Percentiles rank a stretch among this genome's conserved stretches.
phyloP scores from a whole-genome alignment of 23 tunicate species.

The Halocynthia aurantium region DNA sequence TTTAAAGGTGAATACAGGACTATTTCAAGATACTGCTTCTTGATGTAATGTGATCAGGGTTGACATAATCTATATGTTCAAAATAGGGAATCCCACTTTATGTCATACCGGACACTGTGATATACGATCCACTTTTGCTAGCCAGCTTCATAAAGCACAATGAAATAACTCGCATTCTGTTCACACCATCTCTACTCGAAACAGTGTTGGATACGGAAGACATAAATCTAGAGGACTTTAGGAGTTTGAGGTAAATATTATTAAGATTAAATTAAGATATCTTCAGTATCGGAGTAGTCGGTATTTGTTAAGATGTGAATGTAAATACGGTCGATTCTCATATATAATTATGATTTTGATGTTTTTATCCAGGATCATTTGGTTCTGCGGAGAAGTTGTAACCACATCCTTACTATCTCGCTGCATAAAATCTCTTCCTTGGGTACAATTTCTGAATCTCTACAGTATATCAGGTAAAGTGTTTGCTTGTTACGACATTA shows the following conservation, averaged over 20 bases:
- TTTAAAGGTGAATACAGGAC: constrained; percentile 44
- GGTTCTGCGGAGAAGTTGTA: constrained; percentile 96
- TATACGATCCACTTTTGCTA: constrained; percentile 77
- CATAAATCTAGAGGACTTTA: constrained; percentile 39
- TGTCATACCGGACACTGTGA: constrained; percentile 76
- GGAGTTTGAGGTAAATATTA: constrained; percentile 57
- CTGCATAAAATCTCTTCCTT: constrained; percentile 48
- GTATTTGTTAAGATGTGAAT: background rate
- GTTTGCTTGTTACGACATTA: background rate
- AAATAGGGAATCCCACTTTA: constrained; percentile 81
- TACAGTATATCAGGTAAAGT: constrained; percentile 89
- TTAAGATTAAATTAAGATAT: too few species aligned
- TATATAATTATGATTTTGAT: too few species aligned
- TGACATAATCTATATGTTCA: background rate
- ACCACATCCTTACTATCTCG: constrained; percentile 69
- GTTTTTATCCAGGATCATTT: constrained; percentile 38
- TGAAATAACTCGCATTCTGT: constrained; percentile 59
- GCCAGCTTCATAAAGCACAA: constrained; percentile 53
- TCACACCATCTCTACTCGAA: constrained; percentile 91
- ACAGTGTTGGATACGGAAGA: constrained; percentile 67
- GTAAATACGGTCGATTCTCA: background rate
- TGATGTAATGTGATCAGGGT: background rate
- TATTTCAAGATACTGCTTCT: background rate
- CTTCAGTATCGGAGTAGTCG: too few species aligned
- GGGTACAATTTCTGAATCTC: constrained; percentile 64